Base-by-base conservation (phyloP, 2,888 invertebrate species). In the Melieria omissa region DNA sequence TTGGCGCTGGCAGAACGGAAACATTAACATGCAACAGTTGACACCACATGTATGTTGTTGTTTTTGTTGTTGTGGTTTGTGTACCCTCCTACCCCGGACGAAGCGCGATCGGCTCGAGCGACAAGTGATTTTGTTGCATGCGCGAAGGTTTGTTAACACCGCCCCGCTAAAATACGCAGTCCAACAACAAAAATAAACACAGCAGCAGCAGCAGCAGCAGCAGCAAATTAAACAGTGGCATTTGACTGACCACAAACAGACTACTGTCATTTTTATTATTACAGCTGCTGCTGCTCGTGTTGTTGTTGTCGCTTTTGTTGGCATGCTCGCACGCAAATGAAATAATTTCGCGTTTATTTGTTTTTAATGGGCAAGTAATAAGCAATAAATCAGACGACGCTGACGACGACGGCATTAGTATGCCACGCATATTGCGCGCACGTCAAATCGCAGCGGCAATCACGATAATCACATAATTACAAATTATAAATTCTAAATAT, bases 291-390 rank as follows among this genome's bases (percentile, higher is more conserved):
- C 29, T 29, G 29, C 29, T 29, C 2, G 3, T 29, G 29, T 29
- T 29, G 29, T 29, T 29, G 29, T 29, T 29, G 29, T 29, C 29
- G 29, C 29, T 29, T 29, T 29, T 29, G 29, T 52, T n/a, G 42
- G 29, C 41, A 61, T 54, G 54, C 69, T 52, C 62, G 63, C 75
- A 77, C 73, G 76, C 73, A 76, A 74, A 72, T 76, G 75, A 75
- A 77, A 76, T 76, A 76, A 78, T 78, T 79, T 78, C 74, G 77
- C 76, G 76, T 79, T 80, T 80, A 81, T 81, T 80, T 80, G 78
- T 72, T 80, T 80, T 80, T 79, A 80, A 81, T 79, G 78, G 73
- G 71, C 75, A 75, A 74, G 77, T 78, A 80, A 80, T 78, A 77
- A 78, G 78, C 73, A 74, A 77, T 81, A 80, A 80, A 81, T 80